Evolutionary conservation across 2,888 invertebrate genomes (phyloP).

Genomic region (Ophonus ardosiacus): DNA sequence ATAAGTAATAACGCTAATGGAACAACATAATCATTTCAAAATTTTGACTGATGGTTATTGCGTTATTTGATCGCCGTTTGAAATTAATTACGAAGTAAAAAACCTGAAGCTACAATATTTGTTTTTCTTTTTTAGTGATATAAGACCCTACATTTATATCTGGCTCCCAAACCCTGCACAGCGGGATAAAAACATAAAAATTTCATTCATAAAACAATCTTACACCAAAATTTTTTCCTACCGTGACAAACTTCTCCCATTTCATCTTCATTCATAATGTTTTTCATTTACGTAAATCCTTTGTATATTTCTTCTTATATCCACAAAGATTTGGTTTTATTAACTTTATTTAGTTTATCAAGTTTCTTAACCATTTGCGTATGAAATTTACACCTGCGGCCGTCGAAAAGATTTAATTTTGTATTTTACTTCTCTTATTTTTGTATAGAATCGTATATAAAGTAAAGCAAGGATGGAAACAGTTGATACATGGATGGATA

Average conservation of each 20-base stretch:
- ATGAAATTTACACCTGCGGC: constrained; percentile 2
- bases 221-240: constrained; percentile 18
- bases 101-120: background rate
- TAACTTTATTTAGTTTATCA: constrained; percentile 5
- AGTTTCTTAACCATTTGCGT: constrained; percentile 1
- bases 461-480: no score
- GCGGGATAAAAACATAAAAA: constrained; percentile 46
- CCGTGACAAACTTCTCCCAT: constrained; percentile 25
- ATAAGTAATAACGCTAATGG: background rate
- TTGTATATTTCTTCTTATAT: constrained; percentile 17
- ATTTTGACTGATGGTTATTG: background rate
- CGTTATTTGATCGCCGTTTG: background rate
- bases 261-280: constrained; percentile 37
- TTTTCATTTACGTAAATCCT: constrained; percentile 33
- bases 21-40: background rate
- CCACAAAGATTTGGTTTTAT: constrained; percentile 7
- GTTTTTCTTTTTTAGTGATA: constrained; percentile 35
- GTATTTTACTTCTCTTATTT: background rate
- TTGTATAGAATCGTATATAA: no score
- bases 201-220: constrained; percentile 49
- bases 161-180: constrained; percentile 1
- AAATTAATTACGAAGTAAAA: constrained; percentile 26
- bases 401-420: background rate
- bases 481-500: no score
- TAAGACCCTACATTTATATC: constrained; percentile 30